phyloP scores from a whole-genome alignment of 1,140 invertebrate species.

The Euura lappo region DNA sequence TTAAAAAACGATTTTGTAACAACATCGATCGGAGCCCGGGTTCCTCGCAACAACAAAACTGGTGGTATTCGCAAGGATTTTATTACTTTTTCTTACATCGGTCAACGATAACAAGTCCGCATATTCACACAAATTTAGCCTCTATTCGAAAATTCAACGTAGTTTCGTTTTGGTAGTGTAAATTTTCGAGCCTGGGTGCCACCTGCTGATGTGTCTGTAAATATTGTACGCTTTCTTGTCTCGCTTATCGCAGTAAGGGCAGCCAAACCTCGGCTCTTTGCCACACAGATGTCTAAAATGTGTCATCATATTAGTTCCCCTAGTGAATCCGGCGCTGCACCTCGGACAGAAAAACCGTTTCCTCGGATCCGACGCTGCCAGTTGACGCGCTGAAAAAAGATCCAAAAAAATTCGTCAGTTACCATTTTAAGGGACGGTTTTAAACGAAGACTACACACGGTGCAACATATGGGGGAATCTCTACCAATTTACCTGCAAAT shows the following conservation, averaged over 20 bases:
- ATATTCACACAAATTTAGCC: no score
- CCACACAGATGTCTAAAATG: conserved; percentile 52
- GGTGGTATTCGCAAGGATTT: no score
- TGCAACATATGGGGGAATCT: no score
- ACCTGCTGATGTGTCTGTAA: conserved; percentile 41
- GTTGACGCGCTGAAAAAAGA: not conserved
- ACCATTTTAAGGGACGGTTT: not conserved
- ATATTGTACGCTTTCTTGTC: conserved; percentile 57
- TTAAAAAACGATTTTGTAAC: no score
- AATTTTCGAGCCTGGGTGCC: conserved; percentile 34
- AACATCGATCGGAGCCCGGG: no score
- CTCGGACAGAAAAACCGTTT: conserved; percentile 32
- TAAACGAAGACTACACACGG: no score
- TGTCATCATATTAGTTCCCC: conserved; percentile 38
- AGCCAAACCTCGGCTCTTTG: conserved; percentile 59
- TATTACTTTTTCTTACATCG: no score
- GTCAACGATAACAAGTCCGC: no score
- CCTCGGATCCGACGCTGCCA: conserved; percentile 13
- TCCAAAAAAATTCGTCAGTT: not conserved
- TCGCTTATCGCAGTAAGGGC: conserved; percentile 56
- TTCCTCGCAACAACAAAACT: no score
- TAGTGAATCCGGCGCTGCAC: conserved; percentile 33
- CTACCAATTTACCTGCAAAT: no score
- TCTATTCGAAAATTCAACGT: no score
- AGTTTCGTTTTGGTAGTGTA: conserved; percentile 35